Conservation (phyloP, 2,888 invertebrate species). For the Bombylius discolor region DNA sequence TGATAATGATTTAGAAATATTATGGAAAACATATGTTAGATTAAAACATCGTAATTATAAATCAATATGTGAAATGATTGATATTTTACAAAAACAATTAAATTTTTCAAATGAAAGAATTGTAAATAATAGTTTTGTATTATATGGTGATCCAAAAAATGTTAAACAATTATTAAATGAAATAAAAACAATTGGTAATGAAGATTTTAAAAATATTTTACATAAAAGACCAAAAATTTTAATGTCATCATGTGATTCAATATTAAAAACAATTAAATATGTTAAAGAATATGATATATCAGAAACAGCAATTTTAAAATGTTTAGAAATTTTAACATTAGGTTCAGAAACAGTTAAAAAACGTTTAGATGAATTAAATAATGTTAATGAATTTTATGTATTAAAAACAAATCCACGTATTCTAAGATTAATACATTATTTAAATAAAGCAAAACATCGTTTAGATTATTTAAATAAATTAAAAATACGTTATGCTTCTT, state of each 20-base stretch:
- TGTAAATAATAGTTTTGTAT: slow-evolving; percentile 45
- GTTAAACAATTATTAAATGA: slow-evolving; percentile 42
- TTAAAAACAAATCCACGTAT: slow-evolving; percentile 48
- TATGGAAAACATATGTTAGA: slow-evolving; percentile 30
- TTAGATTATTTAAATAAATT: slow-evolving; percentile 40
- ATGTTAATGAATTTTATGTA: slow-evolving; percentile 46
- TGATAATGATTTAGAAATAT: slow-evolving; percentile 26
- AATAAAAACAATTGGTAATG: slow-evolving; percentile 41
- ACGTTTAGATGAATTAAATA: slow-evolving; percentile 43
- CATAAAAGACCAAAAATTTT: slow-evolving; percentile 48
- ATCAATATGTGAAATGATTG: slow-evolving; percentile 42
- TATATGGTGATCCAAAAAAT: slow-evolving; percentile 46
- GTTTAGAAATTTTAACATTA: slow-evolving; percentile 46
- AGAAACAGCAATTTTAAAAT: slow-evolving; percentile 39
- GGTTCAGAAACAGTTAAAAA: slow-evolving; percentile 43
- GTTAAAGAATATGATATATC: slow-evolving; percentile 46
- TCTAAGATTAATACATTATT: slow-evolving; percentile 38
- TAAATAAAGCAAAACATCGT: slow-evolving; percentile 38
- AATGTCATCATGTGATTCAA: slow-evolving; percentile 43
- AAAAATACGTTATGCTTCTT: slow-evolving; percentile 38
- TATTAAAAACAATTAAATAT: slow-evolving; percentile 42
- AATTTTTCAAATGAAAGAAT: slow-evolving; percentile 43
- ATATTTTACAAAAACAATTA: slow-evolving; percentile 42
- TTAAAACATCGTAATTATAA: slow-evolving; percentile 37
- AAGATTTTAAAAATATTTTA: slow-evolving; percentile 43